phyloP scores from a whole-genome alignment of 1,140 invertebrate species.

The Ceratina calcarata region DNA sequence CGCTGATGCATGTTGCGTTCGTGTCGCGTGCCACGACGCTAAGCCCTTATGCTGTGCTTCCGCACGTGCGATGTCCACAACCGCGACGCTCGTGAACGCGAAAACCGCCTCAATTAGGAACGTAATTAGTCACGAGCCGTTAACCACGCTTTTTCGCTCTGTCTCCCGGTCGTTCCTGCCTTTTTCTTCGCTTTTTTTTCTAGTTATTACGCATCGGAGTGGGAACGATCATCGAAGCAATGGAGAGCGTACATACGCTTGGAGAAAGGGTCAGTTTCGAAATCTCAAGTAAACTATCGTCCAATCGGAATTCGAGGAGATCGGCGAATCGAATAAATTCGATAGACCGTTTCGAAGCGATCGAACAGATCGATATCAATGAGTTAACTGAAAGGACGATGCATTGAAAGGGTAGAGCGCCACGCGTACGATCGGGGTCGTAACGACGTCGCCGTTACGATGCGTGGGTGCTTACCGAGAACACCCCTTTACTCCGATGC shows the following conservation, averaged over 20 bases:
- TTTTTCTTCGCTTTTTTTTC: background rate
- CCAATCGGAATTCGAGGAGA: background rate
- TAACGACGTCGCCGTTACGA: conserved; percentile 44
- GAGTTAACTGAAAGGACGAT: conserved; percentile 38
- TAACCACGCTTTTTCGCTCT: background rate
- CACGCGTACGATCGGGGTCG: too few species aligned
- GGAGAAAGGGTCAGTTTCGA: background rate
- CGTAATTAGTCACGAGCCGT: conserved; percentile 36
- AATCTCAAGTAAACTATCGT: background rate
- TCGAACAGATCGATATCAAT: conserved; percentile 39
- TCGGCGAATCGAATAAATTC: conserved; percentile 20
- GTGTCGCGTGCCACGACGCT: conserved; percentile 54
- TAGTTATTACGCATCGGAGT: background rate
- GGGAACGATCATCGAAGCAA: background rate
- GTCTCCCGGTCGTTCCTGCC: background rate
- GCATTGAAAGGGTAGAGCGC: background rate
- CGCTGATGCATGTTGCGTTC: background rate
- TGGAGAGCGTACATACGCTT: background rate
- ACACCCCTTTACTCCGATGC: conserved; percentile 48
- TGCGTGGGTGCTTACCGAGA: conserved; percentile 51
- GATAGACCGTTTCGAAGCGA: conserved; percentile 18
- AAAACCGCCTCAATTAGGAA: conserved; percentile 37
- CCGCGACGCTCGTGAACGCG: background rate
- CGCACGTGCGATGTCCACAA: conserved; percentile 34
- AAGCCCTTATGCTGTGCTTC: conserved; percentile 14